A percentile compares a stretch with the other conserved stretches of the same genome.
These are phyloP conservation scores for Zosterops hypoxanthus DNA, from an alignment of 2,113 vertebrate genomes.

Conservation along the genomic window DNA sequence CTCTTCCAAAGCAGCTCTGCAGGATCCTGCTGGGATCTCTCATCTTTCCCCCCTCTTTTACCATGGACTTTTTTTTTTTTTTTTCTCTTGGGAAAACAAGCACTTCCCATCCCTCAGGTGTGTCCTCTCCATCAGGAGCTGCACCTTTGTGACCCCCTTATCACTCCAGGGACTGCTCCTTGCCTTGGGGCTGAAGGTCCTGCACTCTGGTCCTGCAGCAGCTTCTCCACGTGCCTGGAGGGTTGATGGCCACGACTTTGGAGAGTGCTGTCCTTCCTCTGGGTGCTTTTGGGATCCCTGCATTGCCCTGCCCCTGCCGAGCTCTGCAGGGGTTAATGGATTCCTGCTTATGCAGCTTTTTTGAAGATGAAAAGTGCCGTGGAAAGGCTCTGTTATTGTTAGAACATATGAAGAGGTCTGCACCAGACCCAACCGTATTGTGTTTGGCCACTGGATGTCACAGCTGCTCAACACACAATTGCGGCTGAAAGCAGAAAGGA, in stretches of 20 bases:
- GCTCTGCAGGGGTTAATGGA: not conserved
- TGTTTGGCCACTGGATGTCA: constrained; percentile 70
- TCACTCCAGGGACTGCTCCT: not conserved
- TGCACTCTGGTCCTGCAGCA: not conserved
- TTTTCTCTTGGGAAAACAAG: not conserved
- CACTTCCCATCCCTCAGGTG: not conserved
- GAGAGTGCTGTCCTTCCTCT: accelerated
- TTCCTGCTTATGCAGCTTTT: not conserved
- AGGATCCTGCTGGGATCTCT: not conserved
- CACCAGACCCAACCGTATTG: constrained; percentile 18
- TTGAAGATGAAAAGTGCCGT: not conserved
- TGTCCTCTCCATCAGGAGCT: not conserved
- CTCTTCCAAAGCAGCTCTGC: not conserved
- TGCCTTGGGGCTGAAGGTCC: not conserved
- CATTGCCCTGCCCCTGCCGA: not conserved
- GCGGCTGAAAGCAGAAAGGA: not conserved
- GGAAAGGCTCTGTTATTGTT: constrained; percentile 41
- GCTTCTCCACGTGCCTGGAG: not conserved
- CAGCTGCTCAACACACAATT: constrained; percentile 23
- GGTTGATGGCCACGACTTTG: not conserved
- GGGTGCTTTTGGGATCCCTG: not conserved
- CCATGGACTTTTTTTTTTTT: too few species aligned
- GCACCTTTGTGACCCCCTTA: not conserved
- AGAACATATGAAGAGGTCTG: not conserved
- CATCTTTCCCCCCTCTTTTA: not conserved